A percentile compares a stretch with the other conserved stretches of the same genome.
Evolutionary conservation across 2,113 vertebrate species (phyloP).

Genomic region (Turdus rufiventris): DNA sequence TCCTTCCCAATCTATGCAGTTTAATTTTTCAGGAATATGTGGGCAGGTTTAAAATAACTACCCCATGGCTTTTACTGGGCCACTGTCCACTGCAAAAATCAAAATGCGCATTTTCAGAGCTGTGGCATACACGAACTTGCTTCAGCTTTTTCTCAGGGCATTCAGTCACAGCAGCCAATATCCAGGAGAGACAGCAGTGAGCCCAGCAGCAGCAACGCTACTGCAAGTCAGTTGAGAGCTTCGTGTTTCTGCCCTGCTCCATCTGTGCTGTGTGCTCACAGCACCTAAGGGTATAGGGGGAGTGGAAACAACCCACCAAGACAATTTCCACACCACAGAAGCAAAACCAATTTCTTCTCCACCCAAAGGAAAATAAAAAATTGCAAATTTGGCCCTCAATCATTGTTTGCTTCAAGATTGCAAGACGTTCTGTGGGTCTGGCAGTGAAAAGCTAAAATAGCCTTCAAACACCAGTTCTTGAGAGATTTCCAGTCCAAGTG

Average conservation of each 20-base stretch:
- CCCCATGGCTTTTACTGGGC: background rate
- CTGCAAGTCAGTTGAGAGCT: background rate
- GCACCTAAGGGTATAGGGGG: background rate
- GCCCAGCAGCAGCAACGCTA: background rate
- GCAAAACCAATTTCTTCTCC: background rate
- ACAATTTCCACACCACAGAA: background rate
- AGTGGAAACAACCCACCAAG: background rate
- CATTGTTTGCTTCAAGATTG: background rate
- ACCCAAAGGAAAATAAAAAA: background rate
- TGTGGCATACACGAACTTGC: no score
- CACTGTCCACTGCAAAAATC: background rate
- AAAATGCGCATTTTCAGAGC: background rate
- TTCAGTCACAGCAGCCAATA: background rate
- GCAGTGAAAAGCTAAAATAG: background rate
- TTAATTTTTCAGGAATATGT: background rate
- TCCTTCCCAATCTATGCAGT: background rate
- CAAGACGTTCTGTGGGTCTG: background rate
- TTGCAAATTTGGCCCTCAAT: background rate
- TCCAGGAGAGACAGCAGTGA: background rate
- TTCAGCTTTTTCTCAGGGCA: background rate
- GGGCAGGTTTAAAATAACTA: background rate
- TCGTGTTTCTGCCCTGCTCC: background rate
- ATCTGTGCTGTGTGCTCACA: rapidly evolving
- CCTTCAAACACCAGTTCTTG: background rate
- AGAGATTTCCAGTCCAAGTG: background rate